phyloP scores from a whole-genome alignment of 2,797 vertebrate species.

The Sebastes minor region DNA sequence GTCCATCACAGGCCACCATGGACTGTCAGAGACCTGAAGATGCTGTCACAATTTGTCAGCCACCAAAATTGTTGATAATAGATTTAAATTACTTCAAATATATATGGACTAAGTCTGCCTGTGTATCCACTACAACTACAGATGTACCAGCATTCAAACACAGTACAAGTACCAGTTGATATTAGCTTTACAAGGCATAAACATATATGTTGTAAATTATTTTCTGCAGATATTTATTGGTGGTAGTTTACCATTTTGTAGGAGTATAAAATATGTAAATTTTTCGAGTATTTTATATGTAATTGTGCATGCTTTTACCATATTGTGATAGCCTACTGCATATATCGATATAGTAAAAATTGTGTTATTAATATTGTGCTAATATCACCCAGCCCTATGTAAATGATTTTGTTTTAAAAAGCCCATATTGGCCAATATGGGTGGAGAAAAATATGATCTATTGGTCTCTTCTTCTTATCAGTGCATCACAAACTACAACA shows the following conservation, averaged over 20 bases:
- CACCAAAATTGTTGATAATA: not conserved
- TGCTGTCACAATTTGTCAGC: too few species aligned
- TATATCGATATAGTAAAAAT: not conserved
- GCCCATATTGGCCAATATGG: not conserved
- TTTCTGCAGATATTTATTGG: not conserved
- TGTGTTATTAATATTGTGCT: not conserved
- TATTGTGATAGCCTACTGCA: not conserved
- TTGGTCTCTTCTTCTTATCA: not conserved
- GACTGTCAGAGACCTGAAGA: not conserved
- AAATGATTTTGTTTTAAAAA: not conserved
- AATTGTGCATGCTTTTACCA: not conserved
- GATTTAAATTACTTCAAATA: not conserved
- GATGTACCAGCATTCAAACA: not conserved
- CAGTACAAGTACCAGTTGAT: fast-evolving
- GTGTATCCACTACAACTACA: not conserved
- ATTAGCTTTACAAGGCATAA: not conserved
- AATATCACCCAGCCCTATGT: not conserved
- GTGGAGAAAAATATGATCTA: not conserved
- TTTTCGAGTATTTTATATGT: not conserved
- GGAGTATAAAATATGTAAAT: not conserved
- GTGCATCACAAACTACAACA: not conserved
- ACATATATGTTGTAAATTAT: not conserved
- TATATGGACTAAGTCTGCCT: not conserved
- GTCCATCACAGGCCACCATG: not conserved
- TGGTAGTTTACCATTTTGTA: not conserved